Percentiles rank a stretch among this genome's conserved stretches.
Evolutionary conservation across 2,888 invertebrate species (phyloP).

Genomic region (Bruchidius siliquastri): DNA sequence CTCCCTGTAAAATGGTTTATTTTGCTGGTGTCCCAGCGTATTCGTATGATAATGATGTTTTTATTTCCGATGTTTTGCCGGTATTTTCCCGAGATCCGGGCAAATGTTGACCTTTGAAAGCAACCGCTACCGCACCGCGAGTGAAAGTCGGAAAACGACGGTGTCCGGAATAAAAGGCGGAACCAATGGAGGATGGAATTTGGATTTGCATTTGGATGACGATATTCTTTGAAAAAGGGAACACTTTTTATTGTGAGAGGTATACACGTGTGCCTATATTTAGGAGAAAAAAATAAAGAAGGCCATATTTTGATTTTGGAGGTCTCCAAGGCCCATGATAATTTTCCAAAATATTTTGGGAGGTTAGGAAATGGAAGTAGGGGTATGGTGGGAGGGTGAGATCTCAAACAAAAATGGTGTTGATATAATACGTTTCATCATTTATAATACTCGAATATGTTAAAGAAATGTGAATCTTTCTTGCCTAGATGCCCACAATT

Average conservation of each 20-base stretch:
- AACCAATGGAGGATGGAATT: neutral
- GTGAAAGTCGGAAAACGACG: neutral
- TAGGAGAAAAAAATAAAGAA: no score
- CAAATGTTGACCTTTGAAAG: neutral
- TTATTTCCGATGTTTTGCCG: conserved; percentile 1
- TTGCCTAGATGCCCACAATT: no score
- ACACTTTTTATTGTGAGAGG: neutral
- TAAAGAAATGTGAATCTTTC: no score
- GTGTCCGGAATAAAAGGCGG: neutral
- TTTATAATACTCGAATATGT: no score
- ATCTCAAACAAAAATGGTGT: no score
- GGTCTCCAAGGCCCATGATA: no score
- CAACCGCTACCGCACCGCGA: neutral
- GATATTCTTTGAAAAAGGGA: neutral
- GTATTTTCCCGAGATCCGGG: neutral
- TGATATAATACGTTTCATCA: no score
- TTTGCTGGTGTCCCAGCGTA: neutral
- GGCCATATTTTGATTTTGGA: no score
- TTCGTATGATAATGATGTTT: conserved; percentile 7
- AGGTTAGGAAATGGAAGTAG: no score
- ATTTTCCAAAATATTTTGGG: no score
- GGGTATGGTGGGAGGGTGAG: no score
- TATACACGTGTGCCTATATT: no score
- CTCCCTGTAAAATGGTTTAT: neutral
- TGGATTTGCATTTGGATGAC: neutral